These are phyloP conservation scores for Dilophus febrilis DNA, from an alignment of 2,888 invertebrate species.

Conservation along the genomic window DNA sequence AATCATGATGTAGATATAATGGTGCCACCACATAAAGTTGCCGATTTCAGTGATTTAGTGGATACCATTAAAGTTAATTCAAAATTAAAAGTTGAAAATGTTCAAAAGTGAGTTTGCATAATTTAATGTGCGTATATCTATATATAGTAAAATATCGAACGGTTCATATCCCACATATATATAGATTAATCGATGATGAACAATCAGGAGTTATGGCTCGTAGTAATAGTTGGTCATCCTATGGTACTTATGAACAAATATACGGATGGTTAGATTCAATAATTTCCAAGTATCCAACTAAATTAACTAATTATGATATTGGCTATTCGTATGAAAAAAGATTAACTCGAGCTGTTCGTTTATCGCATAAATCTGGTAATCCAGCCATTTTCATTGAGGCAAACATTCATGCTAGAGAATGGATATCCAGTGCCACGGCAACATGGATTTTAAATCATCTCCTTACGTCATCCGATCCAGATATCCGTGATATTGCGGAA, in stretches of 20 bases:
- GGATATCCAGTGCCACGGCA: conserved; percentile 54
- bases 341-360: conserved; percentile 25
- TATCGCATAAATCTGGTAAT: conserved; percentile 22
- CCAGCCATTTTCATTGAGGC: conserved; percentile 45
- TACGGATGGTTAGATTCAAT: conserved; percentile 34
- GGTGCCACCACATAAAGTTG: conserved; percentile 6
- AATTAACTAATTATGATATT: conserved; percentile 27
- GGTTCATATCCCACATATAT: too few species aligned
- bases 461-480: conserved; percentile 39
- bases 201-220: conserved; percentile 12
- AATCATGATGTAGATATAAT: conserved; percentile 1
- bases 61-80: not conserved
- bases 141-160: too few species aligned
- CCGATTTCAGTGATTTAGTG: conserved; percentile 1
- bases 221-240: conserved; percentile 17
- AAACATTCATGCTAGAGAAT: conserved; percentile 49
- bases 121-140: too few species aligned
- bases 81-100: conserved; percentile 2
- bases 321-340: conserved; percentile 33
- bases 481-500: conserved; percentile 40
- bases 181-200: conserved; percentile 23
- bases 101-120: conserved; percentile 2
- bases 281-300: conserved; percentile 26
- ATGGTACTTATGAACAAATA: conserved; percentile 20
- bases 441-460: conserved; percentile 54